phyloP scores from a whole-genome alignment of 2,888 invertebrate genomes.

The Lampropteryx suffumata region DNA sequence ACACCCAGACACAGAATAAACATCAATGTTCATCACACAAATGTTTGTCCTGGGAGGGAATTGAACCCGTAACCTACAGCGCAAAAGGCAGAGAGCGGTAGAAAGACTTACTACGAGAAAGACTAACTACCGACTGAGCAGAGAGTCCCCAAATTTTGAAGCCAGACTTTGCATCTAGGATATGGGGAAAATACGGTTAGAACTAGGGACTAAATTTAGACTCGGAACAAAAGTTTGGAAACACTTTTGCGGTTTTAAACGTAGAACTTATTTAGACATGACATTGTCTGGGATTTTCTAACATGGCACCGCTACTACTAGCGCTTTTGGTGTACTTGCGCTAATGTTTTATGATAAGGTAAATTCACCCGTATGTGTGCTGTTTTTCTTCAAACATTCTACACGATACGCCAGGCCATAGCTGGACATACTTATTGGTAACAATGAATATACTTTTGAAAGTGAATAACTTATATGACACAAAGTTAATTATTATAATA shows the following conservation, averaged over 20 bases:
- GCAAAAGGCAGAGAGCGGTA: too few species aligned
- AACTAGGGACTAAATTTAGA: not conserved
- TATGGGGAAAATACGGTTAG: conserved; percentile 1
- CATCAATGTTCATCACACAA: too few species aligned
- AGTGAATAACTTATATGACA: too few species aligned
- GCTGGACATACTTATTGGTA: not conserved
- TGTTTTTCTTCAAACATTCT: too few species aligned
- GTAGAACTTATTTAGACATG: not conserved
- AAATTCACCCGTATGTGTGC: not conserved
- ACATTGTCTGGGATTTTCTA: not conserved
- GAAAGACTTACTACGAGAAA: too few species aligned
- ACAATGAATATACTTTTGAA: not conserved
- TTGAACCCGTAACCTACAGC: too few species aligned
- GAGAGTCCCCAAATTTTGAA: too few species aligned
- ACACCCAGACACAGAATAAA: too few species aligned
- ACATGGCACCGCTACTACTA: not conserved
- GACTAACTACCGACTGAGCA: too few species aligned
- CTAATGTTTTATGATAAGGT: not conserved
- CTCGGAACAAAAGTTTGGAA: conserved; percentile 1
- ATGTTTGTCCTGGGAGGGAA: too few species aligned
- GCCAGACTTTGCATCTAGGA: not conserved
- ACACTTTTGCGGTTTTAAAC: not conserved
- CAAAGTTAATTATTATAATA: too few species aligned
- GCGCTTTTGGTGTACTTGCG: not conserved
- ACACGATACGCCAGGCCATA: not conserved